Evolutionary conservation across 2,888 invertebrate genomes (phyloP).

Genomic region (Rhagophthalmus giganteus): DNA sequence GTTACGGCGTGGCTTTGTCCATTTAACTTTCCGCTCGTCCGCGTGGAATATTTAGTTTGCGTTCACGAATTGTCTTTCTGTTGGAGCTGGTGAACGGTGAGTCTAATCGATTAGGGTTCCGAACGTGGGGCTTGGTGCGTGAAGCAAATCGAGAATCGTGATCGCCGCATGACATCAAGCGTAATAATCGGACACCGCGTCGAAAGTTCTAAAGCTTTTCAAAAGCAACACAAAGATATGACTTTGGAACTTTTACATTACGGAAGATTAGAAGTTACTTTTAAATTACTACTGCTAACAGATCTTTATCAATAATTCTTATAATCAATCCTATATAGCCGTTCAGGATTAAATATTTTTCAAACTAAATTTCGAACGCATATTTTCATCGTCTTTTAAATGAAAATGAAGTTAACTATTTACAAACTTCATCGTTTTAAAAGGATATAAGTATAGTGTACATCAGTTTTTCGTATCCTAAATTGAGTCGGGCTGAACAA

Average conservation of each 20-base stretch:
- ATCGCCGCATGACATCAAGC: conserved; percentile 32
- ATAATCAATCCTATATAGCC: neutral
- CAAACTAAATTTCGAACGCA: neutral
- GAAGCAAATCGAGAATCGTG: conserved; percentile 33
- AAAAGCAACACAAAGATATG: conserved; percentile 23
- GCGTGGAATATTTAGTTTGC: conserved; percentile 48
- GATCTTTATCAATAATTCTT: neutral
- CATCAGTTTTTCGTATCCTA: no score
- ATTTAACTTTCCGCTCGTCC: conserved; percentile 47
- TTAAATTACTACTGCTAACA: neutral
- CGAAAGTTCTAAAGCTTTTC: conserved; percentile 28
- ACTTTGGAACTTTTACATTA: conserved; percentile 28
- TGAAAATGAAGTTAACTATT: no score
- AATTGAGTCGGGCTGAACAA: no score
- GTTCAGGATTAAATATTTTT: neutral
- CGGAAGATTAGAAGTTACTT: conserved; percentile 2
- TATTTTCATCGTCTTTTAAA: neutral
- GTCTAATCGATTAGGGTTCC: conserved; percentile 30
- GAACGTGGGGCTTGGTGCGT: conserved; percentile 30
- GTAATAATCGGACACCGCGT: conserved; percentile 32
- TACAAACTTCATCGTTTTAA: no score
- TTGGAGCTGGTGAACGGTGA: conserved; percentile 36
- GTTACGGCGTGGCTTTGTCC: conserved; percentile 43
- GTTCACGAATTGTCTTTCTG: conserved; percentile 44
- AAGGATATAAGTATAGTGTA: no score